Evolutionary conservation across 2,113 vertebrate genomes (phyloP), one percentile per base, ranked within the genome.

Genomic region (Pleuronectes platessa): DNA sequence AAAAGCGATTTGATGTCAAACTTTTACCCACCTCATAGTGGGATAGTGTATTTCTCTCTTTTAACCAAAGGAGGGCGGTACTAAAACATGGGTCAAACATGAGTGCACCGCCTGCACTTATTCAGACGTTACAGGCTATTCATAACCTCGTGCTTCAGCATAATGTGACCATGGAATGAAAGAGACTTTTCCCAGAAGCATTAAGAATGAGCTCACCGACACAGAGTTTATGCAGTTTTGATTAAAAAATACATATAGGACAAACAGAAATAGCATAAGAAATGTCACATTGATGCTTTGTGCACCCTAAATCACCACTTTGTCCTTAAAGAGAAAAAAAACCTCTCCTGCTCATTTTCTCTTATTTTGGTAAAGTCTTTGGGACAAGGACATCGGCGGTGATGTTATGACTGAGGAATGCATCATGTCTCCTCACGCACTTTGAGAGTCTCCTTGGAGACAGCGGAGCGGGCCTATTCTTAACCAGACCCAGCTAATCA

Each of bases 401-500:
- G 85, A 88, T 75, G 79, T 76, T 69, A 88, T 12, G 67, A 67
- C 63, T 70, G 75, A 87, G 82, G 85, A 91, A 93, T 87, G 74
- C 81, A 86, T 87, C 60, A 61, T 83, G 79, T 79, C 77, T 81
- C 73, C 40, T 82, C 73, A 15, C 64, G 67, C 58, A 80, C 66
- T 81, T 78, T 72, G 64, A 78, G 71, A 72, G 72, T 74, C 47
- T 90, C 83, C 86, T 89, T 68, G 67, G 87, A 91, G 85, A 85
- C 82, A 68, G 71, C 61, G 24, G 65, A 66, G 18, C 66, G 21
- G 61, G 65, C 35, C 74, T 90, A 84, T 90, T 91, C 89, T 86
- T 79, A 86, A 86, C 85, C 31, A 67, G 40, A 62, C 61, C 63
- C 40, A n/a, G 70, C 68, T 82, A 55, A 21, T 42, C 68, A 82